A percentile compares a stretch with the other conserved stretches of the same genome.
Evolutionary conservation across 2,113 vertebrate species (phyloP).

Genomic region (Prunella fulvescens): DNA sequence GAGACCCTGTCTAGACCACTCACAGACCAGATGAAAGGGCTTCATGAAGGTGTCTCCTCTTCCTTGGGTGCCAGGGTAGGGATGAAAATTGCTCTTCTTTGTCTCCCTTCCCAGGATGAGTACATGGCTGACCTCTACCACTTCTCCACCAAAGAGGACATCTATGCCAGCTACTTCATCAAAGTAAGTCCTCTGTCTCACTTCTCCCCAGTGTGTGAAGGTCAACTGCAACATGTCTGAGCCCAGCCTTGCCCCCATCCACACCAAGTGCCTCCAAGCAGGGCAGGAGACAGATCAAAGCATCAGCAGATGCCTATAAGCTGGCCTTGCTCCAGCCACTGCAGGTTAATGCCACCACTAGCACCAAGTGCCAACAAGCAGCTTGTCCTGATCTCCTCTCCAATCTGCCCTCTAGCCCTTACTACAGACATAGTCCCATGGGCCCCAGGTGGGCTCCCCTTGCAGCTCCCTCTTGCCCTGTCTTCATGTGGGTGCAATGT

Average conservation of each 20-base stretch:
- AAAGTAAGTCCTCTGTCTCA: constrained; percentile 74
- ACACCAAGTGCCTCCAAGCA: background rate
- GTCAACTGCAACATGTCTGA: background rate
- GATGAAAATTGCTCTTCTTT: background rate
- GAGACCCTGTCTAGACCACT: background rate
- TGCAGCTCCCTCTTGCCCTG: background rate
- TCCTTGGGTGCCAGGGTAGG: background rate
- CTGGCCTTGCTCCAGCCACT: background rate
- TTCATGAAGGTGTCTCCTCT: background rate
- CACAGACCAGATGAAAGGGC: background rate
- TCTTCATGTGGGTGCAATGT: background rate
- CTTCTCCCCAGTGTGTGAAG: background rate
- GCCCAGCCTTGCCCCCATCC: background rate
- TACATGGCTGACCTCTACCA: constrained; percentile 97
- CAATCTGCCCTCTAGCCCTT: background rate
- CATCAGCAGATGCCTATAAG: background rate
- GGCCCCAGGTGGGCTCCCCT: fast-evolving
- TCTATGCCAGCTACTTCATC: constrained; percentile 91
- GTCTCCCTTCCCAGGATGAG: constrained; percentile 78
- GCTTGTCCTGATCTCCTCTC: background rate
- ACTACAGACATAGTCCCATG: background rate
- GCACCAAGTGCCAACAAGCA: background rate
- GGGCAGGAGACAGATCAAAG: background rate
- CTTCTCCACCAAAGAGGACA: constrained; percentile 92
- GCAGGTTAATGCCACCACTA: background rate